Base-by-base conservation (phyloP, 2,797 vertebrate genomes). In the Mormyrus hasselquistii region DNA sequence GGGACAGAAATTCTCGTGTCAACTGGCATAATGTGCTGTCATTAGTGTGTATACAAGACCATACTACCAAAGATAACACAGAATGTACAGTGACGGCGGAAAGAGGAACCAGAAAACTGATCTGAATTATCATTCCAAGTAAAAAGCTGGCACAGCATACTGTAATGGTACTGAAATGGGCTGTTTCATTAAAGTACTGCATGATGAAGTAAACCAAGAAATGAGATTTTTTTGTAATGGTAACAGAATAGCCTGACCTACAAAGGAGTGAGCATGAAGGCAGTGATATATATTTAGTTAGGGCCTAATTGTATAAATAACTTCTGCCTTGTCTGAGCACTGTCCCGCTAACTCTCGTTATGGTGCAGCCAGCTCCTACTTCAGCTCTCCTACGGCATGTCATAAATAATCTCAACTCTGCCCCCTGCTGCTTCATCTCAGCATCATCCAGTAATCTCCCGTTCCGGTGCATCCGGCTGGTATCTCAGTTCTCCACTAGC, bases 251-350 rank as follows among this genome's bases (percentile, higher is more conserved):
- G 50, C 88, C 89, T 88, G 41, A 86, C 88, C 89, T 88, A 59
- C 89, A 90, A 90, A 91, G 85, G 89, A 82, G 88, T 69, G 83
- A 89, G 88, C 76, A 55, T 19, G 79, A 83, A 86, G 49, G 83
- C 19, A 85, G n/a, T 50, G n/a, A 22, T 85, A 50, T 90, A 76
- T 86, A 88, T 89, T 73, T 76, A 90, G 65, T 90, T 62, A 34
- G 38, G 55, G 73, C 65, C 29, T 86, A 84, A 85, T 49, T 82
- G 47, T 55, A 52, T 49, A 47, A 50, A 88, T 73, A 73, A 38
- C 73, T 89, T 44, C 47, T 76, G 53, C 65, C 73, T 88, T 83
- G 49, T 34, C 14, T 89, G 34, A n/a, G 41, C 52, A 86, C 52
- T 52, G 25, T 47, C 19, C 19, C n/a, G 29, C 10, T 34, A 87